Base-by-base conservation (phyloP, 2,797 vertebrate genomes). In the Oreortyx pictus region DNA sequence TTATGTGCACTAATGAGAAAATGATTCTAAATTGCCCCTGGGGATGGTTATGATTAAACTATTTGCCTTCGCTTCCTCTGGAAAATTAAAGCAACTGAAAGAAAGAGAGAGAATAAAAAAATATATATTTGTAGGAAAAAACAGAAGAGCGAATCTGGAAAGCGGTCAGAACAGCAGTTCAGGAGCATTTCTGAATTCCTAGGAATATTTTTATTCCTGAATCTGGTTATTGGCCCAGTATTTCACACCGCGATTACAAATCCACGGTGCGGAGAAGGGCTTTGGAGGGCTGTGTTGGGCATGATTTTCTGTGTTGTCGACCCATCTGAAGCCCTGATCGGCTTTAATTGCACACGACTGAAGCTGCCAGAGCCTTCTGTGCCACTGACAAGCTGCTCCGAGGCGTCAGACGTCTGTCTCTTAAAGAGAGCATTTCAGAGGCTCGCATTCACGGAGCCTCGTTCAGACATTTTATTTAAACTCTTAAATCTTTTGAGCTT, bases 21-120 rank as follows among this genome's bases (percentile, higher is more conserved):
- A 98, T 96, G 54, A 97, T 97, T 96, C 97, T 98, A 97, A 97
- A 97, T 97, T 97, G 98, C 97, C 97, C 96, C 96, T 88, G 89
- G 96, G 97, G 97, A 98, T 98, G 98, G 98, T 97, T 97, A 93
- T 96, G 97, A 98, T 98, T 98, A 98, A 98, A 98, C 98, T 97
- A 97, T 98, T 98, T 98, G 97, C 97, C 97, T 98, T 97, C 82
- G 68, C 97, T 98, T 98, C 98, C 97, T 98, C 97, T 98, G 97
- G 96, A 97, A 97, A 97, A 97, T 95, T 97, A 98, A 97, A 97
- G 77, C 43, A 74, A 62, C 44, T 14, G 25, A 89, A 88, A 75
- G 77, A 75, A 54, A 72, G 59, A 56, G 46, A 31, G 7, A 4
- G 1, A 39, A 33, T 67, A 66, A 62, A 64, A 57, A 33, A 31